A percentile compares a stretch with the other conserved stretches of the same genome.
Evolutionary conservation across 1,140 invertebrate genomes (phyloP).

Genomic region (Pogonus chalceus): DNA sequence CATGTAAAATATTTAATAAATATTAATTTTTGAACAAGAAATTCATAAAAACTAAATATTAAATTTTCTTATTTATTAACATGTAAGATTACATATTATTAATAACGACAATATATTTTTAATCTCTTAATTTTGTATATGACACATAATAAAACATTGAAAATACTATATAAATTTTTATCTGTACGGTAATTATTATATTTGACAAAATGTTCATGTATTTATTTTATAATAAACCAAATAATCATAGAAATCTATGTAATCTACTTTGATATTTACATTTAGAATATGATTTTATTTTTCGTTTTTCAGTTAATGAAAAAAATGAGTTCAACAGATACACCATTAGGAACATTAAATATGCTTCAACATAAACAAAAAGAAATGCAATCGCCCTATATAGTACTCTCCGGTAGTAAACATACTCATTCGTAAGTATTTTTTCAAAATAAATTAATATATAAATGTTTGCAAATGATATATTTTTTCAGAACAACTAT

Average conservation of each 20-base stretch:
- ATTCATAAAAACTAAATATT: no score
- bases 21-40: no score
- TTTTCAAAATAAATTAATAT: conserved; percentile 13
- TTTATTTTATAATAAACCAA: no score
- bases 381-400: conserved; percentile 88
- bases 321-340: conserved; percentile 97
- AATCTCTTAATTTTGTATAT: no score
- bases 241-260: background rate
- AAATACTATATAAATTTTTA: no score
- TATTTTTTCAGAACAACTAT: conserved; percentile 26
- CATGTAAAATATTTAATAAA: no score
- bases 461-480: background rate
- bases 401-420: conserved; percentile 88
- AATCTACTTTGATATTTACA: background rate
- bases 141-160: no score
- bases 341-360: conserved; percentile 86
- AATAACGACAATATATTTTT: no score
- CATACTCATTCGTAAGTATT: conserved; percentile 38
- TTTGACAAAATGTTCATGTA: no score
- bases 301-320: conserved; percentile 71
- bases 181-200: no score
- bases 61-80: no score
- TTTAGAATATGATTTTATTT: background rate
- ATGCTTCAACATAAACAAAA: conserved; percentile 95
- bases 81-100: no score